Percentiles rank a stretch among this genome's conserved stretches.
These are phyloP conservation scores for Scylla paramamosain DNA, from an alignment of 1,140 invertebrate species.

Conservation along the genomic window DNA sequence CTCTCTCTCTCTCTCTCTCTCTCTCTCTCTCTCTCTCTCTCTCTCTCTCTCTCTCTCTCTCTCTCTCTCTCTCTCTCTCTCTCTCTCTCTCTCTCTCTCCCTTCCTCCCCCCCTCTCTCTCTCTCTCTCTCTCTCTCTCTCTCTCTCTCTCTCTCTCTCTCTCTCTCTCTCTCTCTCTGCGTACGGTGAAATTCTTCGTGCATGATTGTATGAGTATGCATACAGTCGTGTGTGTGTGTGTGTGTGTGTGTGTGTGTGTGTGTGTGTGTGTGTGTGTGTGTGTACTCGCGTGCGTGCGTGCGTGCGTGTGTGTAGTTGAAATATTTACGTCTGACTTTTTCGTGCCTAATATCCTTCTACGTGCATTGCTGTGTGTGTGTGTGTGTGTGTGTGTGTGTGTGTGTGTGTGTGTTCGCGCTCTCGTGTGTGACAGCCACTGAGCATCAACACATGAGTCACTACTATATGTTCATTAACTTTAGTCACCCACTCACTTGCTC, in stretches of 20 bases:
- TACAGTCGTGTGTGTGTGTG: neutral
- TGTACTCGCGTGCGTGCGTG: neutral
- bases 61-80: neutral
- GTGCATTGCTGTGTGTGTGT: neutral
- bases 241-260: too few relatives aligned
- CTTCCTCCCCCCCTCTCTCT: neutral
- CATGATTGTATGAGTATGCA: neutral
- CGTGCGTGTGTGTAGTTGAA: neutral
- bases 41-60: neutral
- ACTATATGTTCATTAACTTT: too few relatives aligned
- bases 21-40: neutral
- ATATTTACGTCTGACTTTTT: neutral
- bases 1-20: neutral
- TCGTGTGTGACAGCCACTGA: neutral
- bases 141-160: neutral
- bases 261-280: neutral
- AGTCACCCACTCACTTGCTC: neutral
- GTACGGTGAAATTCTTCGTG: neutral
- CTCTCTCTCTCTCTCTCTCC: neutral
- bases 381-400: too few relatives aligned
- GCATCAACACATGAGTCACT: neutral
- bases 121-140: neutral
- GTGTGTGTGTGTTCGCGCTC: too few relatives aligned
- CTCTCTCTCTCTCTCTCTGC: neutral
- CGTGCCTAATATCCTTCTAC: neutral